A percentile compares a stretch with the other conserved stretches of the same genome.
phyloP scores from a whole-genome alignment of 1,140 invertebrate species.

The Drosophila novamexicana region DNA sequence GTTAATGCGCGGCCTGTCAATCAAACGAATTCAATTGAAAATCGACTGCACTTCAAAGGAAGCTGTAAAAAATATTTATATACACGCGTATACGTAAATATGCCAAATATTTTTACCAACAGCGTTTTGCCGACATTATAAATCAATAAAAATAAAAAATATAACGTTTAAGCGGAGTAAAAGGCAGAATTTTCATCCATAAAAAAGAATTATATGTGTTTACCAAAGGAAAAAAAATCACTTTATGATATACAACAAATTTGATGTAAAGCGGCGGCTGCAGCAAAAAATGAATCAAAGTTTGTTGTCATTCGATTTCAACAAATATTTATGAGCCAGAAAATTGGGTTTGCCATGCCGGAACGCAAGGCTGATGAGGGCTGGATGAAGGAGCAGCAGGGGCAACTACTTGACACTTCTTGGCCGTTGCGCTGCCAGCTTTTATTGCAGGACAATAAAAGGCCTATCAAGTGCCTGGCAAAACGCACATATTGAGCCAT shows the following conservation, averaged over 20 bases:
- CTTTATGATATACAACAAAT: slow-evolving; percentile 53
- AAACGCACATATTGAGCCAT: slow-evolving; percentile 75
- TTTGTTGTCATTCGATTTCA: slow-evolving; percentile 61
- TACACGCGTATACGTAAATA: slow-evolving; percentile 45
- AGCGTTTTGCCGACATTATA: slow-evolving; percentile 73
- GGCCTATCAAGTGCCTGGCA: slow-evolving; percentile 53
- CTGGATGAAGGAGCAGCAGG: background rate
- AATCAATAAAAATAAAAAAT: slow-evolving; percentile 66
- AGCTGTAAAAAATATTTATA: slow-evolving; percentile 15
- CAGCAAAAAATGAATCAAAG: slow-evolving; percentile 65
- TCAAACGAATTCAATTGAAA: slow-evolving; percentile 70
- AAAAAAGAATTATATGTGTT: slow-evolving; percentile 23
- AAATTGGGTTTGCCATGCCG: slow-evolving; percentile 69
- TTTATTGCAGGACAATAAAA: slow-evolving; percentile 70
- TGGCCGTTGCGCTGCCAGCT: slow-evolving; percentile 15
- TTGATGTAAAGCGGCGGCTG: slow-evolving; percentile 31
- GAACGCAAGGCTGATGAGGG: background rate
- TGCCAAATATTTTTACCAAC: slow-evolving; percentile 61
- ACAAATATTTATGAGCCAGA: slow-evolving; percentile 80
- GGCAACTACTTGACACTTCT: slow-evolving; percentile 65
- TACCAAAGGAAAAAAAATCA: slow-evolving; percentile 31
- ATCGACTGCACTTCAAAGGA: slow-evolving; percentile 39
- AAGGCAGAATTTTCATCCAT: slow-evolving; percentile 13
- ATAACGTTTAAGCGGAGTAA: slow-evolving; percentile 12
- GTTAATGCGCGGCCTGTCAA: slow-evolving; percentile 67